Conservation (phyloP, 2,797 vertebrate genomes). For the Masticophis lateralis region DNA sequence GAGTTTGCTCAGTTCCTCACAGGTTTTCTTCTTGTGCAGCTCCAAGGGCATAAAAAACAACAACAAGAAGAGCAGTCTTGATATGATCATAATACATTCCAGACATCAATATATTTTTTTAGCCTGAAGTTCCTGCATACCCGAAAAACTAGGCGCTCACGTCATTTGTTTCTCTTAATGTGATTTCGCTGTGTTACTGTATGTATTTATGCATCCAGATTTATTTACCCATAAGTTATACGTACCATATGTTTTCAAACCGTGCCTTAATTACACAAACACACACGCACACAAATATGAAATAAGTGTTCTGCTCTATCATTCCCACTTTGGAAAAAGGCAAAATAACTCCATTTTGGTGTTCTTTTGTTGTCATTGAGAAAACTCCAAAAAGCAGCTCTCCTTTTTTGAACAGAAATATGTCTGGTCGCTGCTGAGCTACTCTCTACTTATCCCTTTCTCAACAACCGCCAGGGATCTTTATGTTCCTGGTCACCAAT, state of each 20-base stretch:
- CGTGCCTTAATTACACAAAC: not conserved
- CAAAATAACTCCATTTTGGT: not conserved
- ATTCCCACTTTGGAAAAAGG: not conserved
- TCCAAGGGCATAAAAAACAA: not conserved
- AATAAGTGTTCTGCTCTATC: not conserved
- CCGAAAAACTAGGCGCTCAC: not conserved
- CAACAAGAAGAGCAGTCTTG: too few relatives aligned
- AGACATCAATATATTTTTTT: not conserved
- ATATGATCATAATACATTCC: not conserved
- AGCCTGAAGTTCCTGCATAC: not conserved
- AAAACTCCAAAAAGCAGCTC: not conserved
- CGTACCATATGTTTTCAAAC: not conserved
- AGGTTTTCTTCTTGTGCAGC: not conserved
- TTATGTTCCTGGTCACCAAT: not conserved
- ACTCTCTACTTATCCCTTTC: not conserved
- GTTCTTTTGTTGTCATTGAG: too few relatives aligned
- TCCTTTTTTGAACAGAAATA: not conserved
- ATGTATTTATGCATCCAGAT: not conserved
- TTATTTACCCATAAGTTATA: not conserved
- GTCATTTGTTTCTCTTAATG: not conserved
- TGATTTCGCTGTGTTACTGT: not conserved
- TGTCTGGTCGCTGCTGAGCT: not conserved
- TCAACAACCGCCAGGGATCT: not conserved
- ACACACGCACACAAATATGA: not conserved
- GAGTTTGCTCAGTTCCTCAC: not conserved